A percentile compares a stretch with the other conserved stretches of the same genome.
Conservation (phyloP, 2,113 vertebrate genomes). For the Ammodytes marinus region DNA sequence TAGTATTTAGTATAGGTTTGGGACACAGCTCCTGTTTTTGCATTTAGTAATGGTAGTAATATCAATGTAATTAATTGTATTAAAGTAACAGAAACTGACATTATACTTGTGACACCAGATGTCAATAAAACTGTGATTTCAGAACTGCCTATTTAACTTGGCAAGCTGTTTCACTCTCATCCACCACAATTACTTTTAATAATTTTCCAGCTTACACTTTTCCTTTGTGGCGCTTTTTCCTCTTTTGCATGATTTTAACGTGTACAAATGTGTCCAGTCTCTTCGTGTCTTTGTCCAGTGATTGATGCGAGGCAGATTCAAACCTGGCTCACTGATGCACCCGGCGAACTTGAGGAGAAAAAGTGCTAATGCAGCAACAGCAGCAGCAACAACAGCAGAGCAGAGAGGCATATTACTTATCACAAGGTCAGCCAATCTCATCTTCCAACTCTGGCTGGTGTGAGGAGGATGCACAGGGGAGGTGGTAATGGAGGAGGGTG, state of each 20-base stretch:
- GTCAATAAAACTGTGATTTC: background rate
- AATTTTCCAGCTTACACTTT: background rate
- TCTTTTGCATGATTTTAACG: background rate
- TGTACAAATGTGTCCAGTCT: background rate
- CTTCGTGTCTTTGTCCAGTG: constrained; percentile 13
- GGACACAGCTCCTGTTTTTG: background rate
- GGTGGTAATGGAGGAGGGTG: constrained; percentile 18
- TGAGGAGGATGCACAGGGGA: constrained; percentile 47
- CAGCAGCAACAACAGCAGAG: constrained; percentile 65
- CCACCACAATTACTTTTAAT: background rate
- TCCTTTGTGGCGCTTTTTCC: background rate
- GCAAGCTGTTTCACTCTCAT: background rate
- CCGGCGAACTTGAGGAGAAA: constrained; percentile 49
- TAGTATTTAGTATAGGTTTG: background rate
- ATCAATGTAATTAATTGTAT: background rate
- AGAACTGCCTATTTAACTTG: background rate
- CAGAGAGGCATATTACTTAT: constrained; percentile 77
- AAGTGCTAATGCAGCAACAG: constrained; percentile 75
- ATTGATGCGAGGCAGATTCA: constrained; percentile 42
- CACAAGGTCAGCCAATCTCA: constrained; percentile 82
- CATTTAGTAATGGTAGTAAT: background rate
- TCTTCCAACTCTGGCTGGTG: constrained; percentile 61
- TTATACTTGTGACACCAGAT: background rate
- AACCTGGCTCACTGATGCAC: constrained; percentile 48
- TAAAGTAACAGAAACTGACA: background rate